phyloP scores from a whole-genome alignment of 2,113 vertebrate species.

The Poicephalus gulielmi region DNA sequence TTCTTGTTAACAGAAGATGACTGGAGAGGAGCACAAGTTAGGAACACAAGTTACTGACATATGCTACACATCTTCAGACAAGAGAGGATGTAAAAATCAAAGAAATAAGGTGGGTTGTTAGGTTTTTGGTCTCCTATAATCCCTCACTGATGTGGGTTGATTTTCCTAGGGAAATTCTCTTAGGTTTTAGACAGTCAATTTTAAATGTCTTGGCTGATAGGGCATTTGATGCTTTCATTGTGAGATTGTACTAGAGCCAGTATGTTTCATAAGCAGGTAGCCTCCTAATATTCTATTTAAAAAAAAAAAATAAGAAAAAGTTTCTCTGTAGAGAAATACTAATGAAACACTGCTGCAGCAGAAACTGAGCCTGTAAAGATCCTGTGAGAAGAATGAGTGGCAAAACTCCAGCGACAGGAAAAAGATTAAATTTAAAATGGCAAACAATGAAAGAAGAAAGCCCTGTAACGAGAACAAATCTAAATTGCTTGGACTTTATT shows the following conservation, averaged over 20 bases:
- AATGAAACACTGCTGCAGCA: neutral
- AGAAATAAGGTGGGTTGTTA: neutral
- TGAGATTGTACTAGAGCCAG: neutral
- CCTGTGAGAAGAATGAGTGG: neutral
- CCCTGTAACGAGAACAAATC: neutral
- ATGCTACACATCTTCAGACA: neutral
- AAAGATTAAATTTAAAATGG: neutral
- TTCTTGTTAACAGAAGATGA: neutral
- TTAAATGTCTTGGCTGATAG: neutral
- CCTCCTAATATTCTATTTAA: neutral
- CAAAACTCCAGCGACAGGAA: neutral
- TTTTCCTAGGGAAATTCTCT: neutral
- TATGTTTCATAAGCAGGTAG: neutral
- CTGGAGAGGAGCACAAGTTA: neutral
- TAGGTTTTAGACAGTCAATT: neutral
- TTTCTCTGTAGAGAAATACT: neutral
- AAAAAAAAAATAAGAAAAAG: neutral
- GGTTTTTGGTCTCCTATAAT: neutral
- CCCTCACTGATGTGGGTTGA: neutral
- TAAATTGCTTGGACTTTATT: conserved; percentile 15
- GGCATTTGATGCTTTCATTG: neutral
- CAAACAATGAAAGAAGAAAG: neutral
- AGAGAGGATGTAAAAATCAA: neutral
- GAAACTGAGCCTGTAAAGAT: neutral
- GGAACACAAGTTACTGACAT: neutral